Base-by-base conservation (phyloP, 2,113 vertebrate genomes). In the Sterna hirundo region DNA sequence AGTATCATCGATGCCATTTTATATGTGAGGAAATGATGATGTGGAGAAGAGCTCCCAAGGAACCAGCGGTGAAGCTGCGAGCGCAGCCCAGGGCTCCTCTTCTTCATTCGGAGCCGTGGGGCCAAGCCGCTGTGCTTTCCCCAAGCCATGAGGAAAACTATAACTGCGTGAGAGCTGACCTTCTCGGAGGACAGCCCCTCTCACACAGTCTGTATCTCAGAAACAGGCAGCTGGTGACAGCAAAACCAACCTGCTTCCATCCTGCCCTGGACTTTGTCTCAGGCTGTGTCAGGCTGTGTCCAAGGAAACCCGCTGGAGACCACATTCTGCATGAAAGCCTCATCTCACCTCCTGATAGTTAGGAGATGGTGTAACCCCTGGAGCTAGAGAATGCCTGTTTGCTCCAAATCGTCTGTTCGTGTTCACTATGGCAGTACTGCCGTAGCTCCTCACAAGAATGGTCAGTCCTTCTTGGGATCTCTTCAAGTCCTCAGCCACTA, bases 201-300 rank as follows among this genome's bases (percentile, higher is more conserved):
- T 65, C 27, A 29, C 11, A 30, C 4, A 14, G 0, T 0, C 15
- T 54, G 17, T 25, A 6, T 65, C 29, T 52, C 54, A 52, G 42
- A 52, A 82, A 26, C 13, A 49, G 13, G 36, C 3, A 3, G 3
- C 21, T 78, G 47, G 20, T 13, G 25, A 55, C 71, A 40, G 32
- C 3, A 25, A 49, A 74, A 23, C n/a, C 32, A 60, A 6, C n/a
- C 34, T 58, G 13, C 9, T 9, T 49, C 55, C 19, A 9, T 72
- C 69, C 47, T 72, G 32, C 25, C 52, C 32, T 30, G 64, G 68
- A 32, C 32, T 10, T 61, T 62, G 11, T 20, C 52, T 85, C 30
- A 68, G 23, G 11, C 44, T 69, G 13, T 10, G 30, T 46, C 34
- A 64, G 40, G 21, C 36, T 46, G 12, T 29, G n/a, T 75, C 23